phyloP scores from a whole-genome alignment of 2,113 vertebrate species.

The Porphyrio hochstetteri region DNA sequence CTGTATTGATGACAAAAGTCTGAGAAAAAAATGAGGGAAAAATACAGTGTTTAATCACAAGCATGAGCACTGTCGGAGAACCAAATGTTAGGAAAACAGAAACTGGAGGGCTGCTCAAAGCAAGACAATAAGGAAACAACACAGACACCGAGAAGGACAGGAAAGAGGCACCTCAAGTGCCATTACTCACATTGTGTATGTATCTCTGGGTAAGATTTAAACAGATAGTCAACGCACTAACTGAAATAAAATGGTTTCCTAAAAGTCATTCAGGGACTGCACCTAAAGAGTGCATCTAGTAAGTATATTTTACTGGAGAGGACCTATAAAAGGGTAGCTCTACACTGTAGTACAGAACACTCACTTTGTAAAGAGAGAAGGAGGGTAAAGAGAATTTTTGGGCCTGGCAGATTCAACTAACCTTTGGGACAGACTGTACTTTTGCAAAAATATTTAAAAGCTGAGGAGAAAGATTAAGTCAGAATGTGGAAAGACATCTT shows the following conservation, averaged over 20 bases:
- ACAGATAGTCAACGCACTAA: not conserved
- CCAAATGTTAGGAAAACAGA: not conserved
- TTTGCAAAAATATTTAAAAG: not conserved
- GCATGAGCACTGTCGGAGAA: not conserved
- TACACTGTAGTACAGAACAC: not conserved
- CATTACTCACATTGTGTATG: not conserved
- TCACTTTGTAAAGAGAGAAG: not conserved
- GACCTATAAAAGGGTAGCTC: not conserved
- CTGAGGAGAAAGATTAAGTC: not conserved
- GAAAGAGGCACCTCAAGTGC: not conserved
- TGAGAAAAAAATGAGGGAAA: not conserved
- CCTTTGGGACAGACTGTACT: not conserved
- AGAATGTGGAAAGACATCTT: not conserved
- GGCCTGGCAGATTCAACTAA: not conserved
- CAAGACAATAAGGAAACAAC: not conserved
- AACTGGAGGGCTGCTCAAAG: not conserved
- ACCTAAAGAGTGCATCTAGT: not conserved
- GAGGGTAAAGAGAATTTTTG: not conserved
- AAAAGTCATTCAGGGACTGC: not conserved
- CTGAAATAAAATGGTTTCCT: not conserved
- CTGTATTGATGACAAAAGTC: not conserved
- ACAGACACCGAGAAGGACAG: not conserved
- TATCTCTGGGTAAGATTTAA: not conserved
- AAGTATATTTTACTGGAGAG: not conserved
- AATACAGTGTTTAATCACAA: not conserved